These are phyloP conservation scores for Poecilia wingei DNA, from an alignment of 2,797 vertebrate species.

Conservation along the genomic window DNA sequence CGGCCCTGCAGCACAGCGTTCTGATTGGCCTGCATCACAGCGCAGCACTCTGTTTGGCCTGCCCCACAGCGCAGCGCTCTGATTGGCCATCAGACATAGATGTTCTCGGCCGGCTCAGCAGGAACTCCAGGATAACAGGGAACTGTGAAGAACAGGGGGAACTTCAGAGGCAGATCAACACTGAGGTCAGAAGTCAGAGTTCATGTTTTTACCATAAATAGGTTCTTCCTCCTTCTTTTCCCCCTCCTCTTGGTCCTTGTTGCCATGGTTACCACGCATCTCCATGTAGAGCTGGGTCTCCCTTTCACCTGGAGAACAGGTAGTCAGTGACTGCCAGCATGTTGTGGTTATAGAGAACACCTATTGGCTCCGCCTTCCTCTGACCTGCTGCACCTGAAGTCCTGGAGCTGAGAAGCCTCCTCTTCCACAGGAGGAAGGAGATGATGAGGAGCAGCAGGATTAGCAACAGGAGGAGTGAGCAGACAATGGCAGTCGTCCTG, in stretches of 20 bases:
- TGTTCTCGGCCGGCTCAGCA: conserved; percentile 2
- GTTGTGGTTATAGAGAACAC: neutral
- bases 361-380: neutral
- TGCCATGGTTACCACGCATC: conserved; percentile 27
- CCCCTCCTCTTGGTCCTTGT: neutral
- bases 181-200: neutral
- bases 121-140: neutral
- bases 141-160: conserved; percentile 18
- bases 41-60: no score
- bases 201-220: conserved; percentile 23
- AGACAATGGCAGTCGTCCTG: neutral
- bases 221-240: conserved; percentile 18
- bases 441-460: conserved; percentile 17
- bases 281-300: conserved; percentile 23
- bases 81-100: conserved; percentile 38
- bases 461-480: neutral
- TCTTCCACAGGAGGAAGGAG: conserved; percentile 26
- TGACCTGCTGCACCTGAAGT: conserved; percentile 33
- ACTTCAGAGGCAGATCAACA: neutral
- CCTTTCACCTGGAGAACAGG: conserved; percentile 7
- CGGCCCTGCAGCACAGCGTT: no score
- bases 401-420: neutral
- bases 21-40: no score
- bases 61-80: conserved; percentile 1
- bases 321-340: neutral